Evolutionary conservation across 1,140 invertebrate species (phyloP), one percentile per base, ranked within the genome.

Genomic region (Musca vetustissima): DNA sequence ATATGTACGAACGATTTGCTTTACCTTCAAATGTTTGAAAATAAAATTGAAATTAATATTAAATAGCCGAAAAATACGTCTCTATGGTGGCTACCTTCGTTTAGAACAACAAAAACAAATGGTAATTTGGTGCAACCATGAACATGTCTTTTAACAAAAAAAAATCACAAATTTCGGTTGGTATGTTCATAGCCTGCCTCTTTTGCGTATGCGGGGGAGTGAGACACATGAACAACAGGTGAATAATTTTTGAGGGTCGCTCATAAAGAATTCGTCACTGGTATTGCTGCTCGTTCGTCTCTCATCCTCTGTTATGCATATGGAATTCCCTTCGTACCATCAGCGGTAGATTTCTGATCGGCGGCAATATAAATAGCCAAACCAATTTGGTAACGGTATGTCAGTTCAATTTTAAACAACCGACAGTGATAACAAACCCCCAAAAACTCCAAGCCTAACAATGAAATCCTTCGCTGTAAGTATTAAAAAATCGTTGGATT

Each of bases 381-480:
- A 69, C 43, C n/a, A 67, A 73, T 78, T 75, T 78, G 74, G 70
- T 70, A 70, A 76, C 64, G 66, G 74, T 66, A 82, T 79, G 78
- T 82, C 80, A 82, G 80, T 82, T 81, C 71, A 80, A 72, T 78
- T 82, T 80, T 72, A 75, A 73, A 75, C 69, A 81, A 77, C 75
- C 77, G 73, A 82, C 77, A 71, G 80, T 82, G 76, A 76, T 71
- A 82, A 80, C 57, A 43, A 61, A 61, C 73, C 73, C 36, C 11
- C 36, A 43, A 69, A 66, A 72, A 75, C 76, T n/a, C 72, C 77
- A 82, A 75, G 73, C 71, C 36, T 47, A 64, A 82, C 77, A 82
- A 82, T 82, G 80, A 82, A 78, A 82, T 76, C 77, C 74, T 69
- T 82, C 73, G 73, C 75, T 74, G 80, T 82, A 75, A 82, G 80